These are phyloP conservation scores for Muscidifurax raptorellus DNA, from an alignment of 1,140 invertebrate genomes.

Conservation along the genomic window DNA sequence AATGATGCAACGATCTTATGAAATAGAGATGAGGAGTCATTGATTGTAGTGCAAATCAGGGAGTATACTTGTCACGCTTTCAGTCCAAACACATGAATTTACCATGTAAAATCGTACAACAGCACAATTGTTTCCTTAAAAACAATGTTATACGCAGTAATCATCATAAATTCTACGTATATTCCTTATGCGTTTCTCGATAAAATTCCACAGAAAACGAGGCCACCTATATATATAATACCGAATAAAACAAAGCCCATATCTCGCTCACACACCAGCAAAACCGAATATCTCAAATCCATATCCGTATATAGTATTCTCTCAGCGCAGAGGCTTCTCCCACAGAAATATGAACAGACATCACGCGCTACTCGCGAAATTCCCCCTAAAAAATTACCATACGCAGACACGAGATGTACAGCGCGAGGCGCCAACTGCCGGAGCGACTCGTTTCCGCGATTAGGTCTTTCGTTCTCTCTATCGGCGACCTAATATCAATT, in stretches of 20 bases:
- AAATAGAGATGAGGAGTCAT: neutral
- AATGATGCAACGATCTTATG: neutral
- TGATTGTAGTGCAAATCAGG: neutral
- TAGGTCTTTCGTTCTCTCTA: neutral
- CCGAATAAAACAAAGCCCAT: neutral
- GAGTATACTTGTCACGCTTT: no score
- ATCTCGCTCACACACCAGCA: no score
- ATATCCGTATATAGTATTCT: neutral
- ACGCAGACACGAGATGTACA: neutral
- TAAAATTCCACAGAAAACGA: no score
- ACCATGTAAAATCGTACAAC: no score
- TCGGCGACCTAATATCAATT: conserved; percentile 20
- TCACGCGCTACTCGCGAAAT: neutral
- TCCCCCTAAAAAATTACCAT: neutral
- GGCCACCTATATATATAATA: no score
- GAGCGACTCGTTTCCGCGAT: neutral
- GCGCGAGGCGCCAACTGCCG: neutral
- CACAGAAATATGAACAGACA: neutral
- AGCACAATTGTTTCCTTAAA: no score
- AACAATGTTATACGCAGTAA: no score
- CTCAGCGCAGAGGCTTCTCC: neutral
- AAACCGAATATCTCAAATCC: neutral
- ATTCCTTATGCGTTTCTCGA: no score
- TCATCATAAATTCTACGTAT: no score
- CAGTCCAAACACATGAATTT: no score